Percentiles rank a stretch among this genome's conserved stretches.
phyloP scores from a whole-genome alignment of 1,140 invertebrate species.

The Coptotermes formosanus region DNA sequence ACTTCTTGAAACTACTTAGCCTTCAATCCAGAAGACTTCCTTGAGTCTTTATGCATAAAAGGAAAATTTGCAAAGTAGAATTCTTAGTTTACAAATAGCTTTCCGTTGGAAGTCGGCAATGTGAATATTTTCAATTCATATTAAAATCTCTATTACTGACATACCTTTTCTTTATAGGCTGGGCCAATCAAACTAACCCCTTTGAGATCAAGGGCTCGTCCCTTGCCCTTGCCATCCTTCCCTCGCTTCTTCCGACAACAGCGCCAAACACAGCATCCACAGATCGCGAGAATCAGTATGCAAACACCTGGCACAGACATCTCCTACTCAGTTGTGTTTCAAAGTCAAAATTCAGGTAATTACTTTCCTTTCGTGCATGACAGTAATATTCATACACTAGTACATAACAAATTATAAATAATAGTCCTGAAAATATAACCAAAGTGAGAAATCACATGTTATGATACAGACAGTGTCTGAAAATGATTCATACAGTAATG shows the following conservation, averaged over 20 bases:
- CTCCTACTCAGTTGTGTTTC: neutral
- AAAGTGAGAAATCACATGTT: too few relatives aligned
- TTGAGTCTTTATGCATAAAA: conserved; percentile 3
- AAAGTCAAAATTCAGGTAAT: too few relatives aligned
- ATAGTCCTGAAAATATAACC: too few relatives aligned
- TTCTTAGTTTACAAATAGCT: neutral
- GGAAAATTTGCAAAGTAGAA: neutral
- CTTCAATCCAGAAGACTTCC: conserved; percentile 10
- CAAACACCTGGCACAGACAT: conserved; percentile 57
- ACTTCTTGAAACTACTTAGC: conserved; percentile 12
- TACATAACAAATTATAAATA: too few relatives aligned
- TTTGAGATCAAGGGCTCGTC: conserved; percentile 92
- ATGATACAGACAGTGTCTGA: too few relatives aligned
- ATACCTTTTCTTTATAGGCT: conserved; percentile 97
- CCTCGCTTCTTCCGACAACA: conserved; percentile 91
- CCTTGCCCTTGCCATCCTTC: conserved; percentile 96
- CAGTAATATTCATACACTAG: too few relatives aligned
- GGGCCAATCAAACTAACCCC: conserved; percentile 93
- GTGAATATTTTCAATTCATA: neutral
- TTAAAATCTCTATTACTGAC: conserved; percentile 33
- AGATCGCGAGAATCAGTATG: conserved; percentile 80
- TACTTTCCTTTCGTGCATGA: too few relatives aligned
- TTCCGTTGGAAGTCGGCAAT: neutral
- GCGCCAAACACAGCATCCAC: conserved; percentile 91
- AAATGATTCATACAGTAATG: too few relatives aligned